Evolutionary conservation across 2,113 vertebrate genomes (phyloP).

Genomic region (Triplophysa tibetana): DNA sequence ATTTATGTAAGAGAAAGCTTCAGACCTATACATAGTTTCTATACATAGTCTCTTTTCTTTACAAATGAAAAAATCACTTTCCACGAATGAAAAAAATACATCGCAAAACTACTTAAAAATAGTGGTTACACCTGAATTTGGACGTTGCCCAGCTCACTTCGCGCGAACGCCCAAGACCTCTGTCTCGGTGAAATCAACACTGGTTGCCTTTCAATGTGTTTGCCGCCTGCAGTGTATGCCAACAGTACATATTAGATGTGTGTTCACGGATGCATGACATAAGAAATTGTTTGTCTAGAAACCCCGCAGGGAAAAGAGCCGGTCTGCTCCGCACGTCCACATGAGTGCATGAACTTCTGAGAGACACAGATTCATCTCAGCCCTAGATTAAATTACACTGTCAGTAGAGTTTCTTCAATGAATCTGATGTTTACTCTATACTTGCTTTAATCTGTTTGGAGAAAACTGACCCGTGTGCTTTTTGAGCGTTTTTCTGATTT

Average conservation of each 20-base stretch:
- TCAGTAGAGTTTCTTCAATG: constrained; percentile 28
- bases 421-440: constrained; percentile 14
- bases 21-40: neutral
- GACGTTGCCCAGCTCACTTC: constrained; percentile 25
- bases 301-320: constrained; percentile 16
- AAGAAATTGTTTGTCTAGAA: constrained; percentile 51
- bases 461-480: constrained; percentile 24
- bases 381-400: constrained; percentile 37
- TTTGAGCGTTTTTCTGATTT: constrained; percentile 36
- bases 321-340: constrained; percentile 22
- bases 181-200: constrained; percentile 39
- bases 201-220: constrained; percentile 44
- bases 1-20: constrained; percentile 32
- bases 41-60: constrained; percentile 10
- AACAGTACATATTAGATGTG: constrained; percentile 47
- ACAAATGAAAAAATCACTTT: constrained; percentile 36
- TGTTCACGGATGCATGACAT: constrained; percentile 48
- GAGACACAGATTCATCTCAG: constrained; percentile 32
- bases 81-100: constrained; percentile 28
- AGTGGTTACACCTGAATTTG: constrained; percentile 32
- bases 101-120: constrained; percentile 23
- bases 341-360: constrained; percentile 33
- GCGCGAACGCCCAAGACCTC: neutral
- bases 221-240: constrained; percentile 35
- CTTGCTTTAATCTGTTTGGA: constrained; percentile 19